Base-by-base conservation (phyloP, 1,140 invertebrate species). In the Phenacoccus solenopsis region DNA sequence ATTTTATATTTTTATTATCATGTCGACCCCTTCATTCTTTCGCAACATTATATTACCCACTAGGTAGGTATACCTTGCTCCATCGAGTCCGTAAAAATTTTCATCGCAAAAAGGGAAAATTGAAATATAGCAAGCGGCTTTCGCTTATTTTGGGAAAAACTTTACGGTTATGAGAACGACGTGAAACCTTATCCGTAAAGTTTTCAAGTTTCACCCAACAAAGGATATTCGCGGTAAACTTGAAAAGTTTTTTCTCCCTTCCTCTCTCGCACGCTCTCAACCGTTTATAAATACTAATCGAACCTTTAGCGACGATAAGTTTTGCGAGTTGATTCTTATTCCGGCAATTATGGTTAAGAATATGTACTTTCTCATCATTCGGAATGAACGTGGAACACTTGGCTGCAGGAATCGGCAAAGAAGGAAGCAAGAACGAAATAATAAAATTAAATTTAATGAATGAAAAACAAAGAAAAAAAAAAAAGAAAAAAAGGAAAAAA, bases 271-370 rank as follows among this genome's bases (percentile, higher is more conserved):
- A n/a, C n/a, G n/a, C n/a, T n/a, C n/a, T n/a, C 3, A 49, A 49
- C 38, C 38, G 38, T 49, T 49, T 49, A 49, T 49, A 49, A 49
- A 49, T 49, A 49, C 38, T 49, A 49, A 49, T 49, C 38, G 38
- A 49, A 49, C 38, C 12, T 49, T 49, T 49, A 16, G 5, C 5
- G 4, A 2, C 38, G 38, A 32, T 7, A 32, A 5, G 30, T 32
- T n/a, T n/a, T n/a, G 30, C 13, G 13, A 32, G 38, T 49, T 16
- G 38, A 9, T 49, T 49, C 16, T 4, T 16, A 49, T n/a, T 49
- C 38, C 12, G 20, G 30, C 38, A n/a, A 2, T 16, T 49, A 16
- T 49, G 20, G 13, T 49, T 49, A n/a, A 49, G 13, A 49, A 10
- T 3, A 32, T 32, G 30, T 32, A 32, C 30, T 32, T 32, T 32